Base-by-base conservation (phyloP, 2,888 invertebrate species). In the Zygaena filipendulae region DNA sequence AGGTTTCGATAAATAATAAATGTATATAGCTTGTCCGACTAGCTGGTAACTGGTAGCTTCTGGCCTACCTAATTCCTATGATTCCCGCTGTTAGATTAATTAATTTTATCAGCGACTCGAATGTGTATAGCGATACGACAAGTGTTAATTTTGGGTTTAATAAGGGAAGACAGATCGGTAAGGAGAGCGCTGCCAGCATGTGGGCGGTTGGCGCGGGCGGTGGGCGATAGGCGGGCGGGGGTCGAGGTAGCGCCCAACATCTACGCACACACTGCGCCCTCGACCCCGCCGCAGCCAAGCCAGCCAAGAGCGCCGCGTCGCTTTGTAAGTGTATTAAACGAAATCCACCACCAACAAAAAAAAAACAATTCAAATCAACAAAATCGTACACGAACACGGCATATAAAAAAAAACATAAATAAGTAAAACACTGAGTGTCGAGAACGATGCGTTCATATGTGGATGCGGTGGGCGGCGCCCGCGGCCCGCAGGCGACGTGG, bases 271-370 rank as follows among this genome's bases (percentile, higher is more conserved):
- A 66, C 67, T 40, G 58, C 57, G 42, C 54, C 52, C 57, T 58
- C 57, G 42, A 42, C 31, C 26, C 25, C 16, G 22, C 19, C 25
- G 23, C 27, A 12, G 27, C 24, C 28, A 23, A 7, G 16, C 16
- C 16, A 4, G 7, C 16, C 4, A 16, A 16, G 7, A 16, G 4
- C 7, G 7, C 16, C 4, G 7, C 7, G 7, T 16, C 47, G 49
- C 50, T 58, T 59, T 53, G 66, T 71, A 64, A 71, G 71, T 74
- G 69, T 74, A 75, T 75, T 75, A 79, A 70, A 77, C 72, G 75
- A 77, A 77, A 77, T 79, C 79, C 79, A 79, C 79, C 79, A 79
- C 79, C 79, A 79, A 75, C 75, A 79, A 71, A 75, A n/a, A n/a
- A n/a, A n/a, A 77, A 62, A 70, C 75, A 71, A 62, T 61, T 67